Evolutionary conservation across 2,888 invertebrate species (phyloP), one percentile per base, ranked within the genome.

Genomic region (Clepsis dumicolana): DNA sequence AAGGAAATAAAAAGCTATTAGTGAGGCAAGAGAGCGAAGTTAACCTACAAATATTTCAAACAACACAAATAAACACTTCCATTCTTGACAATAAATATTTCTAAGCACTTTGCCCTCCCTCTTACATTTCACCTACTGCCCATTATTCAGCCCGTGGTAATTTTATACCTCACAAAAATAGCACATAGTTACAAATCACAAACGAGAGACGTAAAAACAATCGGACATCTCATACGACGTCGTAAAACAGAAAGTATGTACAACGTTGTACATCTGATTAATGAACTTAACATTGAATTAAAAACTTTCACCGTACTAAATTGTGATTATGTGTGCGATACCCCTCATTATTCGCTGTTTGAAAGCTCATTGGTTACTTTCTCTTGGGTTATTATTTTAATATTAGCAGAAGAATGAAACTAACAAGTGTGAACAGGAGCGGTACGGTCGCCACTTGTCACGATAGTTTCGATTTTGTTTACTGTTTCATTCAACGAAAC

Each of bases 241-340:
- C 63, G 41, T 32, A 68, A 64, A 68, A 63, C 62, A 59, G 64
- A 64, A 68, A 68, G 68, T 64, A 53, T 59, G 52, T 64, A 61
- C 65, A 64, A 57, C 62, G 32, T 25, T 41, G 38, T 53, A 75
- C 72, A 72, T 64, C 72, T 77, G 76, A 79, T 77, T 77, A 76
- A 80, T 78, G 75, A 79, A 78, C 77, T 74, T 74, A 77, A 73
- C 75, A 76, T 77, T 76, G 82, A 79, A 79, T 78, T 75, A 77
- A 79, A 74, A 75, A 85, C 91, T 92, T 91, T 92, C 90, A 79
- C 75, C 84, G 85, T 82, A 87, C 86, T 85, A 88, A 86, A 80
- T 80, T 83, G 81, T 80, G 89, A 88, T 90, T 88, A 87, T 86
- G 82, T 83, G 87, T 88, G 85, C 83, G 79, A 84, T 90, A 90